Base-by-base conservation (phyloP, 2,888 invertebrate genomes). In the Eristalinus aeneus region DNA sequence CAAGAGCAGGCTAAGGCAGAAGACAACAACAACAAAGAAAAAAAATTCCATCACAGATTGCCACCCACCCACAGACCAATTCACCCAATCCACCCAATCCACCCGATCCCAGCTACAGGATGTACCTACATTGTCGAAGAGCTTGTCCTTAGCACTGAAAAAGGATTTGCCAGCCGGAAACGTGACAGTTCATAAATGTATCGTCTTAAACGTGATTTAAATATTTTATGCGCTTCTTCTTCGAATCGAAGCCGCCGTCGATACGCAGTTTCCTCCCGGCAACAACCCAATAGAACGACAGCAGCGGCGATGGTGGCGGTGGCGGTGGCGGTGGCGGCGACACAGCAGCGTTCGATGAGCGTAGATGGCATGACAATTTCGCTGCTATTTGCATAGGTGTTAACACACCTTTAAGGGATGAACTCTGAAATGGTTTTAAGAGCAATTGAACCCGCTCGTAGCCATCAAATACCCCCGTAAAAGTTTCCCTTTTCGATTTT, bases 201-300 rank as follows among this genome's bases (percentile, higher is more conserved):
- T 86, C 86, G 86, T 82, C 86, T 86, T 86, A 86, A 86, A 86
- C 86, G 86, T 86, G 86, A 86, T 86, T 86, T 86, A 78, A 86
- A 86, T 86, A 86, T 86, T 86, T 86, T 86, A 86, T 86, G 77
- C 81, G 81, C 85, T 81, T 77, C 76, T 86, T 81, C 75, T 86
- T 86, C 69, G 77, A 81, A 77, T 82, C 81, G 75, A 86, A 77
- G 61, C 63, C 74, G 74, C 67, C 56, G 84, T 36, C 81, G 77
- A 81, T 86, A 81, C 81, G 81, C 85, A 79, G 79, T 54, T 67
- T 60, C 77, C 69, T 63, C 67, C 27, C 32, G 56, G 12, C 61
- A 69, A 36, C 22, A 34, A 53, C 61, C 34, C 34, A 39, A 54
- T 27, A 27, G 23, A 11, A 56, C 23, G 56, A 23, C 12, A 39